Evolutionary conservation across 2,888 invertebrate genomes (phyloP), one percentile per base, ranked within the genome.

Genomic region (Epinotia demarniana): DNA sequence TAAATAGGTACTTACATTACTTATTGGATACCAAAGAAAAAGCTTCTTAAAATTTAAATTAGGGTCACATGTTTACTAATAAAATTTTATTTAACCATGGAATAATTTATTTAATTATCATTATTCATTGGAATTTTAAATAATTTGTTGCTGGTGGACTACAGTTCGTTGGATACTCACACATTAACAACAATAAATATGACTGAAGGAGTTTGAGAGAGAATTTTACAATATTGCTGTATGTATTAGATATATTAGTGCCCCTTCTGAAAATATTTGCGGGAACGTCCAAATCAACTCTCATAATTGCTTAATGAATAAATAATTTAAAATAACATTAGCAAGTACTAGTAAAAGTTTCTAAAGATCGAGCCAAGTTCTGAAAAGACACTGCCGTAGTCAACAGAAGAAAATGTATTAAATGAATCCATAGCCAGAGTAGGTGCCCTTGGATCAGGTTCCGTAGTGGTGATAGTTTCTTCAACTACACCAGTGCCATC

Each of bases 401-500:
- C 86, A 16, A 89, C 80, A 62, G 82, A 80, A 43, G 86, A 82
- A 66, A 88, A 79, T 39, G 87, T 79, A 74, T 87, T 87, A 64
- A 88, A 79, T 43, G 87, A 79, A 74, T 87, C 87, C 79, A 88
- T 82, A 60, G 86, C 86, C 68, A 89, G 81, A 66, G 81, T 81
- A 46, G 82, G 84, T 0, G 81, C 84, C 66, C 80, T 81, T 1
- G 78, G 70, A 61, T 87, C 85, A 0, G 87, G 84, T 33, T 79
- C 82, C 0, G 85, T 79, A 16, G 86, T 82, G 2, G 89, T 89
- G 1, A 87, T 85, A 0, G 89, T 89, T 78, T 93, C 93, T 79
- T 93, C 93, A 58, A 92, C 83, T 4, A 92, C 86, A 64, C 91
- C 91, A 80, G 92, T 86, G 1, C 93, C 92, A 81, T 87, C 90